Evolutionary conservation across 2,888 invertebrate species (phyloP).

Genomic region (Cephonodes hylas): DNA sequence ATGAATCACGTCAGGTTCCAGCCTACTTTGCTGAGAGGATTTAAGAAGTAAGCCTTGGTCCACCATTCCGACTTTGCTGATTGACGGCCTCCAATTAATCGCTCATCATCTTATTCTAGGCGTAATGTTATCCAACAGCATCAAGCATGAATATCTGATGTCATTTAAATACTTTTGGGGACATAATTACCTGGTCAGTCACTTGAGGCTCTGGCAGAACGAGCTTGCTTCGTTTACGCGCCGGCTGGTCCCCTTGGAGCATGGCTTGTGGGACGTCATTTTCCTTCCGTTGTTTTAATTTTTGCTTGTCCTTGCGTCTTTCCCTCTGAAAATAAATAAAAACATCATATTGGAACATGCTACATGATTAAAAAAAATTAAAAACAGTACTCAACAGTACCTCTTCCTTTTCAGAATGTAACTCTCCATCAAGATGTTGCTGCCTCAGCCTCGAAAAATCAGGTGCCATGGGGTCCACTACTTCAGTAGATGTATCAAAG

Average conservation of each 20-base stretch:
- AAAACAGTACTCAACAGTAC: no score
- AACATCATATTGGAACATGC: no score
- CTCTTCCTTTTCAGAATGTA: conserved; percentile 95
- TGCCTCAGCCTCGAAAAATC: conserved; percentile 95
- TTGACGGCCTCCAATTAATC: no score
- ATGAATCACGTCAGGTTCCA: no score
- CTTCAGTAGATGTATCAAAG: conserved; percentile 95
- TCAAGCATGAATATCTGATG: no score
- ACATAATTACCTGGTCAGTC: conserved; percentile 89
- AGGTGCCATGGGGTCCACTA: conserved; percentile 92
- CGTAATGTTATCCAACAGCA: no score
- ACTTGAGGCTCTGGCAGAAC: conserved; percentile 98
- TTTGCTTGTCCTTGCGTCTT: conserved; percentile 96
- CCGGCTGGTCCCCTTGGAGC: conserved; percentile 93
- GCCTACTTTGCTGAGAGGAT: no score
- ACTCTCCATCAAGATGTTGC: conserved; percentile 95
- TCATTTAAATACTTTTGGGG: no score
- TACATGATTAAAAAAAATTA: no score
- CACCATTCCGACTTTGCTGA: no score
- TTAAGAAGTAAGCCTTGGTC: no score
- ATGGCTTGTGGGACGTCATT: conserved; percentile 96
- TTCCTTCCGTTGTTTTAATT: conserved; percentile 96
- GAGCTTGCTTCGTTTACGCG: conserved; percentile 95
- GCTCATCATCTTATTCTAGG: no score
- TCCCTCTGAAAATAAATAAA: conserved; percentile 82